These are phyloP conservation scores for Alentia gelatinosa DNA, from an alignment of 2,888 invertebrate species.

Conservation along the genomic window DNA sequence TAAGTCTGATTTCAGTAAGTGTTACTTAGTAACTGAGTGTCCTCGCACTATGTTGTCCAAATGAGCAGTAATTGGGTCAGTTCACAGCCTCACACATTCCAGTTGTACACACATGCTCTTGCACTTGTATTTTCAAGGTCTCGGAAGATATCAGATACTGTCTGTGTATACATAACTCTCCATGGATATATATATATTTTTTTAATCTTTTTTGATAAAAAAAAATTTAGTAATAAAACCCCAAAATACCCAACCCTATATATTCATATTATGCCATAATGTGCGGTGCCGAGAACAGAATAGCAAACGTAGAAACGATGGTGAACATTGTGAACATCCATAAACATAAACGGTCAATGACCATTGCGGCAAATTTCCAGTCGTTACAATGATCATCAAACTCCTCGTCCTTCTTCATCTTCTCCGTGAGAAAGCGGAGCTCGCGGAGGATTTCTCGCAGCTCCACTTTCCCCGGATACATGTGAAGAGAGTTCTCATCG, in stretches of 20 bases:
- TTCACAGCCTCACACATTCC: too few species aligned
- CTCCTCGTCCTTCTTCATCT: slow-evolving; percentile 96
- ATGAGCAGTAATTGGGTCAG: too few species aligned
- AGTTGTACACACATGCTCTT: too few species aligned
- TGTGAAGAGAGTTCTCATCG: slow-evolving; percentile 47
- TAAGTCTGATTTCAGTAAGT: too few species aligned
- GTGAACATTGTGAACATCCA: slow-evolving; percentile 88
- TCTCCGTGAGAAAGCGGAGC: slow-evolving; percentile 94
- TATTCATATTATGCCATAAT: slow-evolving; percentile 68
- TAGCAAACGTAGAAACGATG: slow-evolving; percentile 88
- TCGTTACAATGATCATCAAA: slow-evolving; percentile 96
- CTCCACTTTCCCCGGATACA: slow-evolving; percentile 83
- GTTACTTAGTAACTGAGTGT: too few species aligned
- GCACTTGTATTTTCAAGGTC: too few species aligned
- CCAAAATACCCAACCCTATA: not conserved
- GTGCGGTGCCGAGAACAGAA: slow-evolving; percentile 77
- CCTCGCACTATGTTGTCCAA: too few species aligned
- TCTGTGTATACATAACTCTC: too few species aligned
- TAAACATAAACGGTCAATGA: slow-evolving; percentile 97
- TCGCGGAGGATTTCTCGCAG: slow-evolving; percentile 96
- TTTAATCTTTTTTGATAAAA: too few species aligned
- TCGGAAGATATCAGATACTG: too few species aligned
- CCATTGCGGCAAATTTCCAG: slow-evolving; percentile 99
- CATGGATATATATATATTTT: not conserved
- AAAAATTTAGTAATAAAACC: not conserved